Evolutionary conservation across 2,888 invertebrate genomes (phyloP).

Genomic region (Apeira syringaria): DNA sequence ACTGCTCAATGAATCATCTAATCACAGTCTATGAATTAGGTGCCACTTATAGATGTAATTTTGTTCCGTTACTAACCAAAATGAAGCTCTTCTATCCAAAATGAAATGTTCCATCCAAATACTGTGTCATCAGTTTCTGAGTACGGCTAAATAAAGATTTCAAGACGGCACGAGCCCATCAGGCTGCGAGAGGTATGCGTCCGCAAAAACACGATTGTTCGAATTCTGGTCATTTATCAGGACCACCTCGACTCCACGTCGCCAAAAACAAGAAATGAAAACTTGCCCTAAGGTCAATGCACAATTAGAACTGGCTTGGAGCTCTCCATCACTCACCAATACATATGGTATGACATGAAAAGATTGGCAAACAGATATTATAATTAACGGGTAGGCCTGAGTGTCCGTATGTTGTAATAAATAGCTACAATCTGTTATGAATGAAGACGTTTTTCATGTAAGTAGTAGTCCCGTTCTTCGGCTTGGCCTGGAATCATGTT

Average conservation of each 20-base stretch:
- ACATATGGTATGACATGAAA: constrained; percentile 49
- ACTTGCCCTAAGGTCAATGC: constrained; percentile 52
- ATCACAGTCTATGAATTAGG: background rate
- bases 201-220: constrained; percentile 41
- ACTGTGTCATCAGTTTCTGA: constrained; percentile 11
- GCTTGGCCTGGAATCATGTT: constrained; percentile 13
- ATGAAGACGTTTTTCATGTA: constrained; percentile 18
- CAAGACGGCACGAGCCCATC: constrained; percentile 33
- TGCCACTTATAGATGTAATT: constrained; percentile 1
- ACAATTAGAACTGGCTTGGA: constrained; percentile 54
- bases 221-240: constrained; percentile 53
- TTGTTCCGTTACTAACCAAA: constrained; percentile 6
- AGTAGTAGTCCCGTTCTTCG: constrained; percentile 14
- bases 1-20: background rate
- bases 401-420: constrained; percentile 16
- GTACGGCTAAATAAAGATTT: constrained; percentile 40
- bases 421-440: constrained; percentile 10
- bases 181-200: constrained; percentile 24
- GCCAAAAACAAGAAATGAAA: constrained; percentile 33
- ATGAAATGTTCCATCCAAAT: background rate
- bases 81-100: background rate
- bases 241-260: constrained; percentile 41
- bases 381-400: constrained; percentile 19
- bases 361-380: constrained; percentile 41
- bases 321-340: constrained; percentile 29